Evolutionary conservation across 1,140 invertebrate species (phyloP).

Genomic region (Zaprionus ghesquierei): DNA sequence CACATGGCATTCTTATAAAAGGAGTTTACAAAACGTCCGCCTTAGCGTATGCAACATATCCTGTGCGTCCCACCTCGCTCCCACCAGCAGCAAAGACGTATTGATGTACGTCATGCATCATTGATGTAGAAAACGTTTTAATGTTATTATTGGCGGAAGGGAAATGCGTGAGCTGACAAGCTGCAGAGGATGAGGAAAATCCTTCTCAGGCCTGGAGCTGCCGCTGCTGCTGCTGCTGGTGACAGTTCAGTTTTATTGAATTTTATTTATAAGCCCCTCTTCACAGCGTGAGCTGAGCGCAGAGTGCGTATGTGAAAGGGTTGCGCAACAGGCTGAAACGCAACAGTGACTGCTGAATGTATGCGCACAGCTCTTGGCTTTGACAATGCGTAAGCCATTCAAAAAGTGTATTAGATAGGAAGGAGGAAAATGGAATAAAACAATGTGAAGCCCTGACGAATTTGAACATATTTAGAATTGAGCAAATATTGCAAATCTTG

Average conservation of each 20-base stretch:
- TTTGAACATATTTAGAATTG: not conserved
- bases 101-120: conserved; percentile 77
- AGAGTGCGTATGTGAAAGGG: conserved; percentile 25
- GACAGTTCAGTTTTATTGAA: conserved; percentile 76
- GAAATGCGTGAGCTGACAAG: too few species aligned
- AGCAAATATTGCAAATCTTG: not conserved
- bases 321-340: conserved; percentile 55
- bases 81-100: conserved; percentile 51
- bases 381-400: conserved; percentile 23
- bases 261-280: conserved; percentile 51
- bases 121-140: conserved; percentile 79
- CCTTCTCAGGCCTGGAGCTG: not conserved
- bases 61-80: not conserved
- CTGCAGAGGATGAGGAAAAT: not conserved
- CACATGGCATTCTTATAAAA: conserved; percentile 15
- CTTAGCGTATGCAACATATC: conserved; percentile 48
- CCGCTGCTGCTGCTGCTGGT: conserved; percentile 44
- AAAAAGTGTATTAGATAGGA: conserved; percentile 28
- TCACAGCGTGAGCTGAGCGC: conserved; percentile 1
- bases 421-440: not conserved
- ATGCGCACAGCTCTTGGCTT: conserved; percentile 17
- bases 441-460: not conserved
- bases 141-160: conserved; percentile 67
- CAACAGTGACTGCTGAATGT: conserved; percentile 24
- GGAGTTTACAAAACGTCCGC: conserved; percentile 44